Base-by-base conservation (phyloP, 2,888 invertebrate genomes). In the Geophilus truncorum region DNA sequence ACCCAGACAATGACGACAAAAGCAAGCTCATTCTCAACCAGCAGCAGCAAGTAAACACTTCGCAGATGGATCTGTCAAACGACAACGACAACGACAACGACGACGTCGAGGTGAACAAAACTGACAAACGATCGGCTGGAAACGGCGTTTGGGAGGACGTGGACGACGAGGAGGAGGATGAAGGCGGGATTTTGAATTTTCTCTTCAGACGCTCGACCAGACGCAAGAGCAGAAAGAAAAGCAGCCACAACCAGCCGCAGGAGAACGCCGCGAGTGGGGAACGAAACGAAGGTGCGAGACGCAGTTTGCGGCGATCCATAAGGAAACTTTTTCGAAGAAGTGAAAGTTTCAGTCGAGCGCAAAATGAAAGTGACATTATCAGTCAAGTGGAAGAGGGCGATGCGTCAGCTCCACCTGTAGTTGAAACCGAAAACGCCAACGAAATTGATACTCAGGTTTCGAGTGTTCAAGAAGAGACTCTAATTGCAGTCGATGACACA, bases 271-370 rank as follows among this genome's bases (percentile, higher is more conserved):
- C 25, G 0, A n/a, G n/a, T n/a, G n/a, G n/a, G n/a, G 28, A 28
- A 70, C 23, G 70, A 4, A 28, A 9, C 32, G 36, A 77, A 77
- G 36, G 77, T 2, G 10, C 77, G 21, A 2, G 34, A 10, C 15
- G 77, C 10, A 77, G 36, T 77, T 45, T 78, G 12, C 25, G 79
- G 15, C 23, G 62, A 30, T 79, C 79, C 1, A 32, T 79, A 10
- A 51, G 79, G 18, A 62, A 32, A n/a, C 30, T 79, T 15, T 80
- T 80, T 18, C 6, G 80, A 51, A 18, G 80, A 21, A 80, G 34
- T 36, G 80, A 70, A 3, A 80, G 80, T 51, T 80, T 80, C 23
- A 34, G 34, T 76, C 75, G 34, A n/a, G 80, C 80, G 21, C 80
- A 80, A 76, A 32, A 40, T 5, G 36, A 80, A 23, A 36, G 18